Percentiles rank a stretch among this genome's conserved stretches.
Conservation (phyloP, 2,797 vertebrate genomes). For the Muraenolepis orangiensis region DNA sequence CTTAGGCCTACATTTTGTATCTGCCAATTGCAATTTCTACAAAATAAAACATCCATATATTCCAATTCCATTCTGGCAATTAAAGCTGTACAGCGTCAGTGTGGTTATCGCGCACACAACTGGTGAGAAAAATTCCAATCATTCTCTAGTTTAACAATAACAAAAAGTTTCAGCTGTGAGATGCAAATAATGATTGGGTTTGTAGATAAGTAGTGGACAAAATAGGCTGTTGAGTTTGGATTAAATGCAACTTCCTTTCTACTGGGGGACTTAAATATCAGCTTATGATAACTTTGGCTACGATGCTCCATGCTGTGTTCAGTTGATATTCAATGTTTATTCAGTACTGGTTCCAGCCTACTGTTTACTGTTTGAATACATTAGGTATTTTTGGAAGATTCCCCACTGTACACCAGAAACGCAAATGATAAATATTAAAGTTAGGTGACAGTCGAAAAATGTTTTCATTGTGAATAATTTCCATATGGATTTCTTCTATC, state of each 20-base stretch:
- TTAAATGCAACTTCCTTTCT: neutral
- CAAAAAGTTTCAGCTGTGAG: conserved; percentile 42
- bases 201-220: conserved; percentile 9
- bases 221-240: neutral
- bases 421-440: neutral
- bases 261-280: neutral
- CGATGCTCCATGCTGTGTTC: neutral
- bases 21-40: conserved; percentile 52
- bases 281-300: neutral
- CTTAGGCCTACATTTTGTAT: neutral
- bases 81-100: conserved; percentile 44
- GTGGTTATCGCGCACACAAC: conserved; percentile 57
- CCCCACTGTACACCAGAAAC: neutral
- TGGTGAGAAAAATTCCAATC: conserved; percentile 49
- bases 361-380: neutral
- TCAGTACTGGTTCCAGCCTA: neutral
- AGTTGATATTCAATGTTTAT: neutral
- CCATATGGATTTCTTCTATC: neutral
- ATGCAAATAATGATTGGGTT: conserved; percentile 28
- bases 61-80: conserved; percentile 41
- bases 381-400: neutral
- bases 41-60: conserved; percentile 24
- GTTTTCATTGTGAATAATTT: neutral
- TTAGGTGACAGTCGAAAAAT: neutral
- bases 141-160: conserved; percentile 54